These are phyloP conservation scores for Myocastor coypus DNA, from an alignment of 2,113 vertebrate species.

Conservation along the genomic window DNA sequence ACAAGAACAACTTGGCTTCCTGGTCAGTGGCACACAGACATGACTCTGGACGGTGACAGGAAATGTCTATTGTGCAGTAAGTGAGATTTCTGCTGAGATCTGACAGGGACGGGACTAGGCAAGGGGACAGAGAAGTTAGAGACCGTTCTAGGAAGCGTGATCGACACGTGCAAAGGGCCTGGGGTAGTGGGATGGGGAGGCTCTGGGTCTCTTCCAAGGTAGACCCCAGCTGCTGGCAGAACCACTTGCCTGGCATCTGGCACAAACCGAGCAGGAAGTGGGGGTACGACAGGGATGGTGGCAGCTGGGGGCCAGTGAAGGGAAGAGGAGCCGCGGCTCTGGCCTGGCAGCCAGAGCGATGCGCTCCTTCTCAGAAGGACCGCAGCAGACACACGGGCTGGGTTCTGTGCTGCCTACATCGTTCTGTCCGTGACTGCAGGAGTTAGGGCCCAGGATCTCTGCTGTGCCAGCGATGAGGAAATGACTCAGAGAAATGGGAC, in stretches of 20 bases:
- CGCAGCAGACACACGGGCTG: neutral
- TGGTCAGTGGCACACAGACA: neutral
- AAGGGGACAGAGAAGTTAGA: neutral
- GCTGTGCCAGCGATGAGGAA: neutral
- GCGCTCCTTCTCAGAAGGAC: neutral
- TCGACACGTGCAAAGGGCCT: slow-evolving; percentile 20
- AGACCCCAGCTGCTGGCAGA: neutral
- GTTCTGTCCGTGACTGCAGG: neutral
- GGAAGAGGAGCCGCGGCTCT: neutral
- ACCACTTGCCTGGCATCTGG: neutral
- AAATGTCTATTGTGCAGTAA: neutral
- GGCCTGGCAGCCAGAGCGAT: neutral
- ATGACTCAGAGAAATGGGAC: neutral
- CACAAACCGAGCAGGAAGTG: neutral
- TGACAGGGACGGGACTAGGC: neutral
- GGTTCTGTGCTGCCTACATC: neutral
- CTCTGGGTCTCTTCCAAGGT: neutral
- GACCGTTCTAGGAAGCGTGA: too few relatives aligned
- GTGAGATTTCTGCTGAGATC: neutral
- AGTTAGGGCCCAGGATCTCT: fast-evolving
- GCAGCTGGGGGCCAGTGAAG: neutral
- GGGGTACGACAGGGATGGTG: neutral
- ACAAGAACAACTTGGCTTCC: neutral
- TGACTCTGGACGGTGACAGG: neutral
- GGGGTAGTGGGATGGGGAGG: neutral